A percentile compares a stretch with the other conserved stretches of the same genome.
phyloP scores from a whole-genome alignment of 2,888 invertebrate species.

The Amiota mariae region DNA sequence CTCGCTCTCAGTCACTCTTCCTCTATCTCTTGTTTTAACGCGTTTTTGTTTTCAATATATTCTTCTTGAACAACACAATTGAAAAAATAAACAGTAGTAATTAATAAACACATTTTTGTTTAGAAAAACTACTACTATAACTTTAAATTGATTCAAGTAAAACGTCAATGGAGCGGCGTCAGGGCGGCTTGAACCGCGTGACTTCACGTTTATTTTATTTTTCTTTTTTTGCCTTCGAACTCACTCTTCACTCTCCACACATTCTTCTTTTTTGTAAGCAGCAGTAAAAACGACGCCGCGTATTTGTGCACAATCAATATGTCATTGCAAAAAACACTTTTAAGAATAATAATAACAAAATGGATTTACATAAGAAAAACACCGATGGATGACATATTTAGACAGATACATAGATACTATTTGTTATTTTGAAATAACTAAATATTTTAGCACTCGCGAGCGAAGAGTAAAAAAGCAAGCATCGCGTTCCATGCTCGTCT shows the following conservation, averaged over 20 bases:
- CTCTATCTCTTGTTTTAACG: too few species aligned
- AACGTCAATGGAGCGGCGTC: too few species aligned
- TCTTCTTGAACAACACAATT: too few species aligned
- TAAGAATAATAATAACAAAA: constrained; percentile 28
- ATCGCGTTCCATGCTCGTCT: constrained; percentile 7
- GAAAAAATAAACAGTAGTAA: too few species aligned
- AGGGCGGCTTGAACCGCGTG: constrained; percentile 43
- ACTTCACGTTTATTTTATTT: constrained; percentile 38
- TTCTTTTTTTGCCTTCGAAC: constrained; percentile 14
- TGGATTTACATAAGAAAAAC: constrained; percentile 15
- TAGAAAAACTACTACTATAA: too few species aligned
- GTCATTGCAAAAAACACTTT: constrained; percentile 36
- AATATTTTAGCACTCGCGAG: constrained; percentile 3
- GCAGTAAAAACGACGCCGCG: neutral
- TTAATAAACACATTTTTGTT: too few species aligned
- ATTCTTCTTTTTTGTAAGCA: too few species aligned
- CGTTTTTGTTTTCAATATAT: too few species aligned
- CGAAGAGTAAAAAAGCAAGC: neutral
- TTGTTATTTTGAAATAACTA: constrained; percentile 29
- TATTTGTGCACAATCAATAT: constrained; percentile 46
- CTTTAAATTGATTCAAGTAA: too few species aligned
- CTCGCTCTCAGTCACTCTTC: constrained; percentile 47
- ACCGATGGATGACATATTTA: neutral
- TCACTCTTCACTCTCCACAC: neutral
- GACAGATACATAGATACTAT: neutral